Percentiles rank a stretch among this genome's conserved stretches.
Conservation (phyloP, 2,113 vertebrate genomes). For the Carlito syrichta region DNA sequence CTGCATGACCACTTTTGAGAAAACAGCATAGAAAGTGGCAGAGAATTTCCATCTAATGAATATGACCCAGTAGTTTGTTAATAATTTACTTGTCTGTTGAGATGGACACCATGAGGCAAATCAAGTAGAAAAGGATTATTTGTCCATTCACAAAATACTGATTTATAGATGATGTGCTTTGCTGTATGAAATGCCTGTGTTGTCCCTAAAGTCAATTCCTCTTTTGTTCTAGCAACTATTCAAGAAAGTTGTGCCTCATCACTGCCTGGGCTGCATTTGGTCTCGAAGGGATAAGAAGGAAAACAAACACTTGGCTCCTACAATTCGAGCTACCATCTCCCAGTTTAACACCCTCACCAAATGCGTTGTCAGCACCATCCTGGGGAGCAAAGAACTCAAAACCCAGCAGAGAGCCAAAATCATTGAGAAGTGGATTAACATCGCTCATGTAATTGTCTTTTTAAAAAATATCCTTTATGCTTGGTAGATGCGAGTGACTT, state of each 20-base stretch:
- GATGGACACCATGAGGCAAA: neutral
- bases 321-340: conserved; percentile 92
- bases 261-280: conserved; percentile 96
- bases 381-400: conserved; percentile 86
- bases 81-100: conserved; percentile 6
- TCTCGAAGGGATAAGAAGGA: conserved; percentile 93
- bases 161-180: neutral
- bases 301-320: conserved; percentile 91
- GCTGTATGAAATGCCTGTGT: neutral
- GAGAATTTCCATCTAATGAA: neutral
- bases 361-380: conserved; percentile 92
- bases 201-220: conserved; percentile 6
- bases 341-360: conserved; percentile 95
- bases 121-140: neutral
- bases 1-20: neutral
- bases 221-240: conserved; percentile 88
- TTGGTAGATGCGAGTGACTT: neutral
- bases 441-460: conserved; percentile 88
- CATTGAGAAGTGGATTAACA: conserved; percentile 96
- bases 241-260: conserved; percentile 94
- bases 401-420: conserved; percentile 91
- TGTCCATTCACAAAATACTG: neutral
- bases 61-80: neutral
- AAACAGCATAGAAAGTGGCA: neutral
- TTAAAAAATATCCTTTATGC: neutral